These are phyloP conservation scores for Drosophila insularis DNA, from an alignment of 1,140 invertebrate species.

Conservation along the genomic window DNA sequence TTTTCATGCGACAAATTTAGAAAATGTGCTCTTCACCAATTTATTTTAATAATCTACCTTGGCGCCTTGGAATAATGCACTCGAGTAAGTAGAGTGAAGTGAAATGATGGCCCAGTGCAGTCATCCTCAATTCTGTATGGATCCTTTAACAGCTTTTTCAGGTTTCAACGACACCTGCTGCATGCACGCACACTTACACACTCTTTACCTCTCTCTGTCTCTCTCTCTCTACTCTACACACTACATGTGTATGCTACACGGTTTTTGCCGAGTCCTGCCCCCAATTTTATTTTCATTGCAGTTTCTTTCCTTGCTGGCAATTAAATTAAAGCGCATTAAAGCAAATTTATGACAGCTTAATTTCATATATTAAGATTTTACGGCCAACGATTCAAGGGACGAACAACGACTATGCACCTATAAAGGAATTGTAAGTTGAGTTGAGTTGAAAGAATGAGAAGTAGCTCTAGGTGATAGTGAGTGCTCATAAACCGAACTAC, in stretches of 20 bases:
- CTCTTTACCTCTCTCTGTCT: no score
- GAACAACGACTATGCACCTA: constrained; percentile 28
- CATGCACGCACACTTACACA: neutral
- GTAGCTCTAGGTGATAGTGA: constrained; percentile 2
- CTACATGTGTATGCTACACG: constrained; percentile 24
- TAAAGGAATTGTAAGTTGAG: neutral
- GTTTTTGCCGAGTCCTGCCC: constrained; percentile 1
- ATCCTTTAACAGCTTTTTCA: constrained; percentile 44
- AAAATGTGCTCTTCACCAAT: constrained; percentile 31
- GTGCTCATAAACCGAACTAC: constrained; percentile 29
- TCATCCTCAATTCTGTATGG: constrained; percentile 7
- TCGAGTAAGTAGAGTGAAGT: constrained; percentile 15
- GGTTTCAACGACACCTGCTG: constrained; percentile 57
- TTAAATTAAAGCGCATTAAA: constrained; percentile 80
- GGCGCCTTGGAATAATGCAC: constrained; percentile 48
- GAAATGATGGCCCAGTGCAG: neutral
- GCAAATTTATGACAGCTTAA: constrained; percentile 80
- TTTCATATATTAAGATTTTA: constrained; percentile 82
- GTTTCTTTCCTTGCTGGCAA: constrained; percentile 61
- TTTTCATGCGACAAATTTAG: constrained; percentile 62
- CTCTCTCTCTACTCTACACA: constrained; percentile 19
- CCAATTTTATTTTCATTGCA: constrained; percentile 72
- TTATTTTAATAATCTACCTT: constrained; percentile 73
- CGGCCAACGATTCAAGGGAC: constrained; percentile 24
- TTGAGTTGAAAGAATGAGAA: neutral